phyloP scores from a whole-genome alignment of 2,113 vertebrate genomes.

The Dermatemys mawii region DNA sequence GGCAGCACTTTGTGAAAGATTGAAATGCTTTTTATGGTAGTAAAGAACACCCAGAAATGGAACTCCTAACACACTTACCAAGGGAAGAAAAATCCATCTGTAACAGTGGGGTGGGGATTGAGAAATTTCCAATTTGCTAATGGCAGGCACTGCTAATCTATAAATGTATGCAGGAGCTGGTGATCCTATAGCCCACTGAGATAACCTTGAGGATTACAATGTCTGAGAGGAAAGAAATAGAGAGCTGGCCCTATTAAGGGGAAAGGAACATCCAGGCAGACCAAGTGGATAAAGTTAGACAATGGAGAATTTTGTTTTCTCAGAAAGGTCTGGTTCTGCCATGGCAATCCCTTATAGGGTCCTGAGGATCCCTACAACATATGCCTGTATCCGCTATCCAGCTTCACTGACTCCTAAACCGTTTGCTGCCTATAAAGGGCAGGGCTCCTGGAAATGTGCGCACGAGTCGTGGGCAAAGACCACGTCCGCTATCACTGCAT shows the following conservation, averaged over 20 bases:
- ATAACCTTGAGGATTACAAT: background rate
- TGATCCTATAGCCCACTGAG: background rate
- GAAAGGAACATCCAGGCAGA: background rate
- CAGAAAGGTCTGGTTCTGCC: rapidly evolving
- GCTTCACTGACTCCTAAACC: background rate
- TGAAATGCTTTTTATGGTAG: slow-evolving; percentile 28
- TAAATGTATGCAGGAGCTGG: background rate
- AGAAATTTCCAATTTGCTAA: slow-evolving; percentile 24
- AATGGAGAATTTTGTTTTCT: rapidly evolving
- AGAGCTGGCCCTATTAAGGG: background rate
- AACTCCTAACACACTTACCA: background rate
- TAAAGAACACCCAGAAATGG: slow-evolving; percentile 7
- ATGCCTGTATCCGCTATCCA: background rate
- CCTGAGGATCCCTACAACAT: rapidly evolving
- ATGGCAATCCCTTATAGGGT: rapidly evolving
- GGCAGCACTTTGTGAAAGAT: background rate
- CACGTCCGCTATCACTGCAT: background rate
- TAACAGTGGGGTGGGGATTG: background rate
- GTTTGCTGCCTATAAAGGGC: background rate
- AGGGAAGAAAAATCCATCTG: background rate
- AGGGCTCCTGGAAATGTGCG: background rate
- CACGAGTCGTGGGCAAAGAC: background rate
- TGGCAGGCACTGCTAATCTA: slow-evolving; percentile 36
- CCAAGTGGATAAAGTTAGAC: background rate
- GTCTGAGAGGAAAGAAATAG: background rate